A percentile compares a stretch with the other conserved stretches of the same genome.
Conservation (phyloP, 2,113 vertebrate genomes). For the Acinonyx jubatus region DNA sequence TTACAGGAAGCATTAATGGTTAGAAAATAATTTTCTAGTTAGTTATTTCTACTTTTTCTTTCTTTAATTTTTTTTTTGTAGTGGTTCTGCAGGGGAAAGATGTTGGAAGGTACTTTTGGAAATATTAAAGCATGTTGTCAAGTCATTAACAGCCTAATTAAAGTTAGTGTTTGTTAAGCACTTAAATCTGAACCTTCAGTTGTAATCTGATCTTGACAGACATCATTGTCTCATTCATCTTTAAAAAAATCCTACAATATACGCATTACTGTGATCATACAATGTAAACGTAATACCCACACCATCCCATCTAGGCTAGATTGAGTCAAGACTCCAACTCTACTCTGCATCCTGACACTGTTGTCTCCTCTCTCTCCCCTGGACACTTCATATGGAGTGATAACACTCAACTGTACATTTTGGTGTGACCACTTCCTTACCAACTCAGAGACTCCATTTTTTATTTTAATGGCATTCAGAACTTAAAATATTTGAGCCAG, state of each 20-base stretch:
- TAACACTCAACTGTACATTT: background rate
- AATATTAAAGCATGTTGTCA: background rate
- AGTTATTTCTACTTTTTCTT: background rate
- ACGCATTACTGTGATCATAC: background rate
- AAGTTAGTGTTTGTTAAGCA: background rate
- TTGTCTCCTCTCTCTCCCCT: background rate
- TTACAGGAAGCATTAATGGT: background rate
- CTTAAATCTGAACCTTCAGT: background rate
- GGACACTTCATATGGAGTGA: background rate
- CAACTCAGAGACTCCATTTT: background rate
- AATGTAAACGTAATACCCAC: background rate
- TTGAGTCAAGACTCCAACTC: background rate
- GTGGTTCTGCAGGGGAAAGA: background rate
- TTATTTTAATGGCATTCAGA: background rate
- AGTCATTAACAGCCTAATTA: background rate
- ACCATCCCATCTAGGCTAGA: background rate
- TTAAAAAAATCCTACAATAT: background rate
- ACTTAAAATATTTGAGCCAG: background rate
- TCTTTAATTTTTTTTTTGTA: background rate
- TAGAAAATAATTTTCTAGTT: background rate
- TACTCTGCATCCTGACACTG: background rate
- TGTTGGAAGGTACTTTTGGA: background rate
- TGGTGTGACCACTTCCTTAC: background rate
- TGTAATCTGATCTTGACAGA: background rate
- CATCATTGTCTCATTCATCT: background rate